These are phyloP conservation scores for Orbicella faveolata DNA, from an alignment of 64 coral and sea anemone genomes.

Conservation along the genomic window DNA sequence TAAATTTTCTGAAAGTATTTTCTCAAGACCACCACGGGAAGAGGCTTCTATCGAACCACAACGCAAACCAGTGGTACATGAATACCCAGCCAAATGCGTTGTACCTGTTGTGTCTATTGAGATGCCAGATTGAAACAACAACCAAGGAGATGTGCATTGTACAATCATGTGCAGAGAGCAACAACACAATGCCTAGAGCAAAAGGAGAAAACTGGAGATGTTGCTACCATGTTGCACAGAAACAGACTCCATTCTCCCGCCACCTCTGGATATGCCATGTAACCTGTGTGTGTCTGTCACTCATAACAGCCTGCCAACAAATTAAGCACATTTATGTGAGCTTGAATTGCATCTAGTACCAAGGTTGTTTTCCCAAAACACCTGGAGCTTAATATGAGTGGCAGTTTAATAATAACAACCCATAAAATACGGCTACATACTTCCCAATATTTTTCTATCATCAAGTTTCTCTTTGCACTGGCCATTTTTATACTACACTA, in stretches of 20 bases:
- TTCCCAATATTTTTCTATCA: no score
- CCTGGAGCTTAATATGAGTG: no score
- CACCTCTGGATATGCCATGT: no score
- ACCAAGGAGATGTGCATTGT: neutral
- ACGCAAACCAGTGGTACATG: slow-evolving; percentile 61
- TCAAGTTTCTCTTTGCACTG: no score
- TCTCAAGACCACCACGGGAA: slow-evolving; percentile 55
- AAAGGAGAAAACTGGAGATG: neutral
- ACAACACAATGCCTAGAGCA: neutral
- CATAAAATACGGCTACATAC: no score
- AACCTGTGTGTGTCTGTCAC: no score
- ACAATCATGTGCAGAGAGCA: neutral
- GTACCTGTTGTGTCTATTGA: slow-evolving; percentile 84
- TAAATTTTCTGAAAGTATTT: slow-evolving; percentile 92
- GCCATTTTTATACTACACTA: no score
- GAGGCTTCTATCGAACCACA: slow-evolving; percentile 62
- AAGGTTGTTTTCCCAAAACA: no score
- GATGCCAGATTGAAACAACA: slow-evolving; percentile 62
- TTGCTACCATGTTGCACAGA: neutral
- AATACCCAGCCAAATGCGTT: slow-evolving; percentile 63
- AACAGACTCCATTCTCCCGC: neutral
- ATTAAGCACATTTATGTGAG: no score
- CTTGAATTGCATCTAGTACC: no score
- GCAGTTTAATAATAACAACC: no score
- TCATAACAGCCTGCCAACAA: no score